Base-by-base conservation (phyloP, 2,113 vertebrate species). In the Gulo gulo region DNA sequence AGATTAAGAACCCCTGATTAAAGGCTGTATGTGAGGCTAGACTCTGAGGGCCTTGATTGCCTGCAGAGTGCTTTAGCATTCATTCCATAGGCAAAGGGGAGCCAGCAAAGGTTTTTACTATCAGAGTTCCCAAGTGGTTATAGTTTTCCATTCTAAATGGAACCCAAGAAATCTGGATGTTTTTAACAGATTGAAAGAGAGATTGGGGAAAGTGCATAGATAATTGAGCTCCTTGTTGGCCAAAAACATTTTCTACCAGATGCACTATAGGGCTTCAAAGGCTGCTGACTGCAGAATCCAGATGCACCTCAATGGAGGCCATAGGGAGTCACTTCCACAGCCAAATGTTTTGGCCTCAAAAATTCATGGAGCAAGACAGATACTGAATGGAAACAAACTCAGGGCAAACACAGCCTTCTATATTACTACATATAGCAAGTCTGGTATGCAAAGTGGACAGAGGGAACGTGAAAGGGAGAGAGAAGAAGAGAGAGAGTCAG, bases 181-280 rank as follows among this genome's bases (percentile, higher is more conserved):
- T 98, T 97, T 96, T 95, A 97, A 94, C 91, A 98, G 98, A 96
- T 81, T 97, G 97, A 97, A 97, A 96, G 74, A 95, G 69, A 97
- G 87, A 92, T 95, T 95, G 45, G 15, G n/a, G 88, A 80, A 81
- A 79, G 47, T 63, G 31, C 83, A 93, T 69, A 95, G 74, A 93
- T 94, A 97, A 98, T 96, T 92, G 96, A 95, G 69, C 61, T 96
- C 79, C 50, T 95, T 87, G 4, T 88, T 95, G 86, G 67, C 78
- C 88, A 96, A 83, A 96, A 95, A 65, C 18, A 61, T 97, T 91
- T 84, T 76, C 93, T 80, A 93, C n/a, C 88, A 97, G 89, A 94
- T 95, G 82, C 67, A 96, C 20, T 13, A 9, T n/a, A 50, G 39
- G 91, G 81, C 73, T 95, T 97, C 88, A 96, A 89, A 97, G 91